phyloP scores from a whole-genome alignment of 2,888 invertebrate species.

The Lepas anatifera region DNA sequence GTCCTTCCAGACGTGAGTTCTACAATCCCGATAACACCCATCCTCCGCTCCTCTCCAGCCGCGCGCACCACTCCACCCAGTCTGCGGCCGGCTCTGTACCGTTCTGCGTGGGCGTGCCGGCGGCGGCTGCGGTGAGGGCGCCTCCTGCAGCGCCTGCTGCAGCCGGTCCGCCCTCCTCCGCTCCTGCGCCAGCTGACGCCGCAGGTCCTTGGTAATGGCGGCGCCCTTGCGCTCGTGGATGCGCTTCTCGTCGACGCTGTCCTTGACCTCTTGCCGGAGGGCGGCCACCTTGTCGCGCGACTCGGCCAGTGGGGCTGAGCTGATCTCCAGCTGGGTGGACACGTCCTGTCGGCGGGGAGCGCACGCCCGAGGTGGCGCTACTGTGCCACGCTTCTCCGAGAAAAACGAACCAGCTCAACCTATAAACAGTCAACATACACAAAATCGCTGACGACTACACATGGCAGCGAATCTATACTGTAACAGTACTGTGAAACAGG shows the following conservation, averaged over 20 bases:
- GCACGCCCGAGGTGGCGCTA: no score
- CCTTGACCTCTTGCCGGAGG: slow-evolving; percentile 21
- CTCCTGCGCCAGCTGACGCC: slow-evolving; percentile 38
- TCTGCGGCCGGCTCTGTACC: not conserved
- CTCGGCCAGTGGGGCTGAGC: not conserved
- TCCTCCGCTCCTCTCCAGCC: no score
- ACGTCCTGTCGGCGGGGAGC: not conserved
- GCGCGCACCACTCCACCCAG: no score
- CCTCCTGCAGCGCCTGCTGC: slow-evolving; percentile 33
- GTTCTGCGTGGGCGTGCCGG: not conserved
- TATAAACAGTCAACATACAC: no score
- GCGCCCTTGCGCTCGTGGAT: slow-evolving; percentile 38
- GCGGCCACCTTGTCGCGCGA: not conserved
- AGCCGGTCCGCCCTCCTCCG: slow-evolving; percentile 37
- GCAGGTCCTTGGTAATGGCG: slow-evolving; percentile 36
- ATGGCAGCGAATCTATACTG: no score
- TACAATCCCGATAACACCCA: no score
- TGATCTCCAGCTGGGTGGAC: not conserved
- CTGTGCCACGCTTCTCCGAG: no score
- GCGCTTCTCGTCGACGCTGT: slow-evolving; percentile 34
- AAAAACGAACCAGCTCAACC: no score
- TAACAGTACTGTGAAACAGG: no score
- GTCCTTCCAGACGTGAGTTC: no score
- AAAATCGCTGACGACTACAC: no score
- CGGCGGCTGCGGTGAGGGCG: slow-evolving; percentile 28